Base-by-base conservation (phyloP, 1,140 invertebrate species). In the Magallana angulata region DNA sequence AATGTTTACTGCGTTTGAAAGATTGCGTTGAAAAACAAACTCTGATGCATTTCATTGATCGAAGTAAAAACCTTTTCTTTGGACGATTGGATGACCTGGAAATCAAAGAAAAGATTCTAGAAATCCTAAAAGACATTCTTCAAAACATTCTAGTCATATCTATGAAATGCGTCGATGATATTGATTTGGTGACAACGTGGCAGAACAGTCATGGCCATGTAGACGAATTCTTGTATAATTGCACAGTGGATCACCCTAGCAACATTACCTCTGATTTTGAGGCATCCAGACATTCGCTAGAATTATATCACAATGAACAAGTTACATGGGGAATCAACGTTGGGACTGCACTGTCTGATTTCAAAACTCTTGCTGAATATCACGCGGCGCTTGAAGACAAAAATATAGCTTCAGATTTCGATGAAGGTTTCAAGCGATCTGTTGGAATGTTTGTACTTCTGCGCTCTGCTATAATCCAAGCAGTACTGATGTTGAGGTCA, bases 31-130 rank as follows among this genome's bases (percentile, higher is more conserved):
- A 30, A 18, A 82, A 57, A 9, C 14, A 57, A 12, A 36, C 16
- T 80, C 71, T 86, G 8, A 36, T 80, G n/a, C 68, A 86, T 16
- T 86, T 56, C 57, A 86, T 86, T 24, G 85, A 85, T 18, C 60
- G 84, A 14, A n/a, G 16, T 12, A 85, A 71, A 85, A 85, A 85
- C 71, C 48, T 85, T 4, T 16, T 85, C 36, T 30, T 71, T 18
- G 8, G 68, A 30, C 30, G 24, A 71, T 30, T 71, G 68, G 8
- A 4, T 24, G 68, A 71, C 11, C 18, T 8, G 18, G 9, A 71
- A 71, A 24, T 71, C 12, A 71, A 71, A 24, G 68, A 30, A 24
- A 24, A 11, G 12, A 36, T 36, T 30, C 68, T 36, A 30, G 36
- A 71, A 24, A 30, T 71, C 11, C 24, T 71, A 30, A 8, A 71